Conservation (phyloP, 1,140 invertebrate genomes). For the Bactericera cockerelli region DNA sequence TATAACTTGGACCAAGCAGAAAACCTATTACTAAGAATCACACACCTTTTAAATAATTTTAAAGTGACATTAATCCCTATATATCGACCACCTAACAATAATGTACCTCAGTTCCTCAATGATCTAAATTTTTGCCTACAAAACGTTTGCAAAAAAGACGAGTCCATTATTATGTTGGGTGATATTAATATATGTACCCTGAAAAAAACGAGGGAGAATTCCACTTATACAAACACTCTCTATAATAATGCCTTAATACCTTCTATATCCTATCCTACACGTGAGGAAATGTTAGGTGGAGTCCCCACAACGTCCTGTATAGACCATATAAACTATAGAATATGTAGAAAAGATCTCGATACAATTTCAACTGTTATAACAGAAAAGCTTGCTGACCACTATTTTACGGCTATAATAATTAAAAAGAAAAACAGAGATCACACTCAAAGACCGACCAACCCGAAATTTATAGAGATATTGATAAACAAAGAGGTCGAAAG, state of each 20-base stretch:
- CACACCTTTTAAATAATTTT: neutral
- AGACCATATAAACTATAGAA: too few relatives aligned
- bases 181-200: too few relatives aligned
- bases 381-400: neutral
- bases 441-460: neutral
- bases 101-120: neutral
- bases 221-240: too few relatives aligned
- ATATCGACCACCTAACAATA: neutral
- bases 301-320: too few relatives aligned
- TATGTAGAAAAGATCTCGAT: too few relatives aligned
- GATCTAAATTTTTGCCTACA: neutral
- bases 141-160: neutral
- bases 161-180: neutral
- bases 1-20: constrained; percentile 2
- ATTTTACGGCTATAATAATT: neutral
- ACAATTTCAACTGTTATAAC: too few relatives aligned
- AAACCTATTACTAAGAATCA: neutral
- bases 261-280: too few relatives aligned
- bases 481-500: neutral
- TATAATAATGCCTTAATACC: too few relatives aligned
- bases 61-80: neutral
- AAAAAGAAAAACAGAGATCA: neutral
- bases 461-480: neutral
- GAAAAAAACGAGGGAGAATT: too few relatives aligned
- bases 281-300: too few relatives aligned